These are phyloP conservation scores for human (Homo sapiens) DNA, from an alignment of 2,113 vertebrate species.

Conservation along the genomic window DNA sequence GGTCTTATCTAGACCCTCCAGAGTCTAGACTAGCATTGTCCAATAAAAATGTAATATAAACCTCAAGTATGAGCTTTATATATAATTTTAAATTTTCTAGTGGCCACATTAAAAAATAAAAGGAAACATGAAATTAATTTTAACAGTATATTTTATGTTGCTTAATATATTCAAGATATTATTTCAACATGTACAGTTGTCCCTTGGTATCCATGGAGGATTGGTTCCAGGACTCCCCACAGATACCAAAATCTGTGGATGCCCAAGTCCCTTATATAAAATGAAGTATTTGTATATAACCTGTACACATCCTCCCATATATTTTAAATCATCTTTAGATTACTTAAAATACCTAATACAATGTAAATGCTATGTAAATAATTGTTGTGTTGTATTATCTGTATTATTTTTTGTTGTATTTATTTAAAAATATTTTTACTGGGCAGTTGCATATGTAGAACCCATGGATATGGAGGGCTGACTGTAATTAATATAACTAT, in stretches of 20 bases:
- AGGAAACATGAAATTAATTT: not conserved
- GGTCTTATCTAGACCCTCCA: not conserved
- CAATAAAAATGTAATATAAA: not conserved
- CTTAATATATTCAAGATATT: not conserved
- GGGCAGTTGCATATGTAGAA: not conserved
- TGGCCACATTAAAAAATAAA: not conserved
- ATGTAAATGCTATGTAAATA: not conserved
- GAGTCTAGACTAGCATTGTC: not conserved
- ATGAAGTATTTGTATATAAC: not conserved
- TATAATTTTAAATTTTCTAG: not conserved
- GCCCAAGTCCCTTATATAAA: not conserved
- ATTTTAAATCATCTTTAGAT: not conserved
- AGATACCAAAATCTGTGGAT: not conserved
- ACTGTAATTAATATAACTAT: not conserved
- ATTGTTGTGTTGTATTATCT: not conserved
- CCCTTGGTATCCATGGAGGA: not conserved
- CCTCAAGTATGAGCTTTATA: not conserved
- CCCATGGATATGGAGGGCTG: not conserved
- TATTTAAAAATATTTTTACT: not conserved
- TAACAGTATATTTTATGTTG: not conserved
- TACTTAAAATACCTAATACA: not conserved
- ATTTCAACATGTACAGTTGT: not conserved
- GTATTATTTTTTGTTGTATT: not conserved
- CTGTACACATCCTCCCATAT: not conserved
- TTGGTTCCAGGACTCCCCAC: not conserved